These are phyloP conservation scores for Pomacea canaliculata DNA, from an alignment of 2,888 invertebrate genomes.

Conservation along the genomic window DNA sequence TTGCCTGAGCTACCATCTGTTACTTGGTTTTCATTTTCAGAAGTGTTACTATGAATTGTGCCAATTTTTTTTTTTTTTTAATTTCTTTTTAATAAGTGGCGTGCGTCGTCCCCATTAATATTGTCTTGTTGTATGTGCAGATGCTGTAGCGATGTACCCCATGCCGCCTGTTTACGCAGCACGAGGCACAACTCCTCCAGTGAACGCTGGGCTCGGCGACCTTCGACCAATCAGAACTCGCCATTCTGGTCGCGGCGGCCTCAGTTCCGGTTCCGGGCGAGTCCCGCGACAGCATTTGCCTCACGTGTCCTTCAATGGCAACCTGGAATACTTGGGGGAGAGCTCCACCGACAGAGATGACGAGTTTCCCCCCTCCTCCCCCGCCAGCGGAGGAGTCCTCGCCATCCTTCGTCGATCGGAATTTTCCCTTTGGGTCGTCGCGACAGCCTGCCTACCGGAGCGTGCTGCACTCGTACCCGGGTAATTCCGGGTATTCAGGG, in stretches of 20 bases:
- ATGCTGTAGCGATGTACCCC: constrained; percentile 8
- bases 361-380: constrained; percentile 12
- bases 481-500: constrained; percentile 11
- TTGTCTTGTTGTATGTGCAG: constrained; percentile 10
- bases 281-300: constrained; percentile 16
- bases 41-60: too few species aligned
- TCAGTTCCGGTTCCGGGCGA: constrained; percentile 5
- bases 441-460: constrained; percentile 6
- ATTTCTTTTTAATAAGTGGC: neutral
- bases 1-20: too few species aligned
- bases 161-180: too few species aligned
- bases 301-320: constrained; percentile 27
- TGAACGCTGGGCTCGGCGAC: neutral
- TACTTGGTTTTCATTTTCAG: too few species aligned
- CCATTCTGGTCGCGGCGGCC: neutral
- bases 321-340: constrained; percentile 23
- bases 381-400: constrained; percentile 8
- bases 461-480: constrained; percentile 13
- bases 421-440: constrained; percentile 15
- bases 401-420: constrained; percentile 5
- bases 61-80: neutral
- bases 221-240: neutral
- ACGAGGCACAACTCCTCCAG: too few species aligned
- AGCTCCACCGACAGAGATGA: constrained; percentile 9
- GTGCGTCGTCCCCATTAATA: too few species aligned